phyloP scores from a whole-genome alignment of 2,888 invertebrate species.

The Seira musarum region DNA sequence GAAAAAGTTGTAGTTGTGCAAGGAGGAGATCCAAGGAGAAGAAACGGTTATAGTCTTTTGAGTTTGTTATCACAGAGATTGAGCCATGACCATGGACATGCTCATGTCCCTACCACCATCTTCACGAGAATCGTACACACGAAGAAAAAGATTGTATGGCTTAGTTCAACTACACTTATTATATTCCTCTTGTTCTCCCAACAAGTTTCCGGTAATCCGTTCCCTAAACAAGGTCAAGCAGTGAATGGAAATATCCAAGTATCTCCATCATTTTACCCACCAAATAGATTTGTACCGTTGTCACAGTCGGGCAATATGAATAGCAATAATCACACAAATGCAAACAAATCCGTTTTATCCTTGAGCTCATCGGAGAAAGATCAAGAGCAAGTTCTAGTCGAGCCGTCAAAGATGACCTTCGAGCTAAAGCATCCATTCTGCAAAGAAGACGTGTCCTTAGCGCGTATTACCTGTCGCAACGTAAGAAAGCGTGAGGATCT shows the following conservation, averaged over 20 bases:
- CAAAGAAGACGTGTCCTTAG: slow-evolving; percentile 51
- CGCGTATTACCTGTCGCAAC: slow-evolving; percentile 44
- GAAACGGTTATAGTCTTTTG: not conserved
- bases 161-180: not conserved
- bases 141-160: not conserved
- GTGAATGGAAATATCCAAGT: not conserved
- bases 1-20: not conserved
- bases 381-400: slow-evolving; percentile 19
- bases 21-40: not conserved
- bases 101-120: too few relatives aligned
- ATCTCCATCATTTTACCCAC: not conserved
- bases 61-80: not conserved
- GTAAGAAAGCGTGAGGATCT: slow-evolving; percentile 33
- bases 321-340: not conserved
- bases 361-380: not conserved
- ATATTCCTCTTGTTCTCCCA: not conserved
- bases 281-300: not conserved
- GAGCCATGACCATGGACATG: too few relatives aligned
- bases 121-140: too few relatives aligned
- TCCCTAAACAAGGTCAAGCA: slow-evolving; percentile 8
- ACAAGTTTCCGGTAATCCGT: slow-evolving; percentile 7
- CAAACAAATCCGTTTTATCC: not conserved
- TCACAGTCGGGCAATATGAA: not conserved
- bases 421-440: slow-evolving; percentile 39
- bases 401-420: slow-evolving; percentile 53